phyloP scores from a whole-genome alignment of 2,113 vertebrate species.

The Amphiprion percula region DNA sequence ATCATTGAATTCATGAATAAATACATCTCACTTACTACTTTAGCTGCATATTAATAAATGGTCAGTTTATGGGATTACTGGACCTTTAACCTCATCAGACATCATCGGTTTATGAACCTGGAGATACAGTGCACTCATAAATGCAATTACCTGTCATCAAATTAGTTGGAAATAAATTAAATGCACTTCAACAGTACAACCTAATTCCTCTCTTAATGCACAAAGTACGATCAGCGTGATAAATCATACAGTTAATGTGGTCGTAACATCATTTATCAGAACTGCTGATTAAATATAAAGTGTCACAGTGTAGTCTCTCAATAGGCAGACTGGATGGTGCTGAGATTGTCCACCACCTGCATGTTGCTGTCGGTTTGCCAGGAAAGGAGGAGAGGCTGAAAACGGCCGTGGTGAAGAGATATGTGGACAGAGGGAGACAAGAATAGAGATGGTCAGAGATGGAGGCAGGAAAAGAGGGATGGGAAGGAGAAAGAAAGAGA shows the following conservation, averaged over 20 bases:
- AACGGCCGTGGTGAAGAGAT: background rate
- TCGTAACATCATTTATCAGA: background rate
- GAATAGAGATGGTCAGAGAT: slow-evolving; percentile 2
- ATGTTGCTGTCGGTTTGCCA: background rate
- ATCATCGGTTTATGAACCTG: slow-evolving; percentile 1
- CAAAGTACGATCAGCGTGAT: background rate
- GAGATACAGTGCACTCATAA: slow-evolving; percentile 14
- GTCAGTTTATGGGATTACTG: slow-evolving; percentile 1
- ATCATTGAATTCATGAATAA: background rate
- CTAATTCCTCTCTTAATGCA: background rate
- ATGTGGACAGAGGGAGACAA: background rate
- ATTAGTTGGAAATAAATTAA: slow-evolving; percentile 3
- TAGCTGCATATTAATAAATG: background rate
- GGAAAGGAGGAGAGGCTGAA: slow-evolving; percentile 8
- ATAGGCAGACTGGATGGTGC: background rate
- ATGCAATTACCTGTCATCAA: slow-evolving; percentile 7
- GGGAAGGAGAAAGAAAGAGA: background rate
- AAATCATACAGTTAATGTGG: background rate
- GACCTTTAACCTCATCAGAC: slow-evolving; percentile 22
- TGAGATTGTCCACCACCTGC: slow-evolving; percentile 5
- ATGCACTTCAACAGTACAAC: background rate
- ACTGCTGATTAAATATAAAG: background rate
- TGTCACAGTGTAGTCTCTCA: background rate
- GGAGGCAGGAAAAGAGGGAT: background rate
- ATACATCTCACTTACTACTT: background rate